Evolutionary conservation across 2,888 invertebrate genomes (phyloP).

Genomic region (Agrochola litura): DNA sequence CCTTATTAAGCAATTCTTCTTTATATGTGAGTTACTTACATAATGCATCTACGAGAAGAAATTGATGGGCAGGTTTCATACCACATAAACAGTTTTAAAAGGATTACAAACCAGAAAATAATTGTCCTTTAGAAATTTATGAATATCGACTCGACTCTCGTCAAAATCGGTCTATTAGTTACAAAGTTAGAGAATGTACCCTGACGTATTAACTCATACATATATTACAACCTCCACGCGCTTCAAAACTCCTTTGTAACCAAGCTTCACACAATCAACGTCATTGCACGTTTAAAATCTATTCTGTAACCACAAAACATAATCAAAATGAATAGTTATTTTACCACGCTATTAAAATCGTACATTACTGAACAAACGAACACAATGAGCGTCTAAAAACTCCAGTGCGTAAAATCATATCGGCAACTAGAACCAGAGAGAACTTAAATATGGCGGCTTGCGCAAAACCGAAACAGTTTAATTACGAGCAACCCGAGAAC

Average conservation of each 20-base stretch:
- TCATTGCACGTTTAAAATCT: slow-evolving; percentile 39
- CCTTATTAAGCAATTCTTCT: no score
- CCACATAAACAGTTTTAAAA: neutral
- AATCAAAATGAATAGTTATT: slow-evolving; percentile 47
- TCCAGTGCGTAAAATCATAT: slow-evolving; percentile 68
- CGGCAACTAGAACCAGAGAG: slow-evolving; percentile 74
- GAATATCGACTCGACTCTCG: neutral
- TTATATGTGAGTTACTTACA: no score
- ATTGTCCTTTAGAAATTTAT: neutral
- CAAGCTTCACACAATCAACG: slow-evolving; percentile 17
- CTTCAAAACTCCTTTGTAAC: slow-evolving; percentile 12
- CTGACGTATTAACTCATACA: neutral
- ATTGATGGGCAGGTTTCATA: neutral
- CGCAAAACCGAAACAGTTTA: slow-evolving; percentile 82
- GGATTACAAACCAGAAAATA: neutral
- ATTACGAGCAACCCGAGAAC: slow-evolving; percentile 79
- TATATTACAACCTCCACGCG: neutral
- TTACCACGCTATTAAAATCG: slow-evolving; percentile 53
- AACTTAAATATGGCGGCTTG: slow-evolving; percentile 81
- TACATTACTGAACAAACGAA: slow-evolving; percentile 50
- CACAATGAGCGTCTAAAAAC: slow-evolving; percentile 58
- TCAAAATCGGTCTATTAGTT: slow-evolving; percentile 11
- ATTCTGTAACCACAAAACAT: slow-evolving; percentile 45
- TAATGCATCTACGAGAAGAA: neutral
- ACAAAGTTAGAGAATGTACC: slow-evolving; percentile 8